Percentiles rank a stretch among this genome's conserved stretches.
phyloP scores from a whole-genome alignment of 1,140 invertebrate species.

The Camponotus pennsylvanicus region DNA sequence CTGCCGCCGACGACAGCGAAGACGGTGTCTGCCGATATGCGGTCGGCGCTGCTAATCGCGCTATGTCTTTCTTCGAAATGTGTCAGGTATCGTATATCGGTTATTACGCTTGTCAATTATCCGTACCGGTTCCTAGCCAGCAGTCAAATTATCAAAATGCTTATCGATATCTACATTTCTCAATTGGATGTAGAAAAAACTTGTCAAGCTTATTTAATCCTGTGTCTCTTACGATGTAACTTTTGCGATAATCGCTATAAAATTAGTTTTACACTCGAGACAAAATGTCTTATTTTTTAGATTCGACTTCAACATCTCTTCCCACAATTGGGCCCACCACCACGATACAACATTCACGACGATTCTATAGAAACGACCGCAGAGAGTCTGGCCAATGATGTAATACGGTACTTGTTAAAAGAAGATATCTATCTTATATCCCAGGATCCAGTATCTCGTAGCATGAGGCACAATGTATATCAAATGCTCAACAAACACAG shows the following conservation, averaged over 20 bases:
- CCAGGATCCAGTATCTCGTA: slow-evolving; percentile 82
- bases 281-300: slow-evolving; percentile 70
- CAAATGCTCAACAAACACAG: slow-evolving; percentile 87
- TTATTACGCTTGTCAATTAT: not conserved
- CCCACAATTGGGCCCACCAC: slow-evolving; percentile 78
- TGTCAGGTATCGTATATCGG: slow-evolving; percentile 80
- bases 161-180: not conserved
- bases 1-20: slow-evolving; percentile 73
- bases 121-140: not conserved
- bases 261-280: not conserved
- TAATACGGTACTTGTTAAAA: slow-evolving; percentile 84
- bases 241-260: not conserved
- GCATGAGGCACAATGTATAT: slow-evolving; percentile 85
- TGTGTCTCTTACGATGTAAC: not conserved
- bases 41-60: slow-evolving; percentile 78
- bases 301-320: slow-evolving; percentile 83
- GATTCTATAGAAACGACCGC: slow-evolving; percentile 83
- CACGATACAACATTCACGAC: slow-evolving; percentile 77
- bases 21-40: slow-evolving; percentile 83
- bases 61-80: slow-evolving; percentile 84
- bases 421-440: slow-evolving; percentile 85
- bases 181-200: not conserved
- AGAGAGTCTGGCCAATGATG: slow-evolving; percentile 82
- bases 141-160: not conserved
- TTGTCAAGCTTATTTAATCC: not conserved